phyloP scores from a whole-genome alignment of 2,888 invertebrate species.

The Coecobrya sp. region DNA sequence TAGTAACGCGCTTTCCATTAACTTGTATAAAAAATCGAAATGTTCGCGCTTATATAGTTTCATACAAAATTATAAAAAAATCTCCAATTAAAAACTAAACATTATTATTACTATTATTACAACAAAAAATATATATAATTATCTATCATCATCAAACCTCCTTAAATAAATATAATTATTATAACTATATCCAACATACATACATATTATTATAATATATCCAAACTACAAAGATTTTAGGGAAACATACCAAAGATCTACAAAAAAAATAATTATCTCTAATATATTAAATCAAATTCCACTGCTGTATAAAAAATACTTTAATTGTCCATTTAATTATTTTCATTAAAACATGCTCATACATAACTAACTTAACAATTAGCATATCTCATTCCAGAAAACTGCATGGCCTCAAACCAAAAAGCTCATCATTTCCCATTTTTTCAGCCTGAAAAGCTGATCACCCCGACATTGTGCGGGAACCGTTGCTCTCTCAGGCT shows the following conservation, averaged over 20 bases:
- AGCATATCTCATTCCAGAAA: no score
- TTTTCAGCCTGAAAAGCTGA: no score
- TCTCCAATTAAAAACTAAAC: background rate
- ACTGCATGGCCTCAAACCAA: no score
- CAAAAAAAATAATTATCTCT: conserved; percentile 18
- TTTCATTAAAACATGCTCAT: no score
- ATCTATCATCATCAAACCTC: no score
- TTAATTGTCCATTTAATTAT: no score
- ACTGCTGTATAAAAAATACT: background rate
- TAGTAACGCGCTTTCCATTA: conserved; percentile 56
- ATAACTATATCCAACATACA: background rate
- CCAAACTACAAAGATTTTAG: background rate
- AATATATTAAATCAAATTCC: background rate
- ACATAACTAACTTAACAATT: no score
- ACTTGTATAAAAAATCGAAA: conserved; percentile 53
- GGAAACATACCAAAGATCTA: conserved; percentile 37
- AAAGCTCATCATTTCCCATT: no score
- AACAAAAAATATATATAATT: background rate
- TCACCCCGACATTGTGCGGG: no score
- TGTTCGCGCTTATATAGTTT: conserved; percentile 67
- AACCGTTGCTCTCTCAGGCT: no score
- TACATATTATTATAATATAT: background rate
- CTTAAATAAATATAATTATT: no score
- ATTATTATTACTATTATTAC: background rate
- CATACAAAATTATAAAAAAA: conserved; percentile 42